Evolutionary conservation across 2,888 invertebrate genomes (phyloP), one percentile per base, ranked within the genome.

Genomic region (Pelosia muscerda): DNA sequence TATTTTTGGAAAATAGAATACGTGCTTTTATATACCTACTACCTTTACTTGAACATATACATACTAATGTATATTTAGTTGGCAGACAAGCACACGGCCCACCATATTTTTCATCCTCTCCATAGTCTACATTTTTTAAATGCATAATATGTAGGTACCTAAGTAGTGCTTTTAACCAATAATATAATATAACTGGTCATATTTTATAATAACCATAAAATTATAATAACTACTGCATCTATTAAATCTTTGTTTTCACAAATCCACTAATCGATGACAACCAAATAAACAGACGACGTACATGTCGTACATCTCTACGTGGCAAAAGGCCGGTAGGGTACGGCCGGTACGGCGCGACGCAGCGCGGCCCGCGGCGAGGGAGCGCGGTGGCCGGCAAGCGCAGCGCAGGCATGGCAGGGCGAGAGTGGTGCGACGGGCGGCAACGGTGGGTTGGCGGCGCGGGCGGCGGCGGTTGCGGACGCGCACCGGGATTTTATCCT

Each of bases 401-500:
- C 28, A 55, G 38, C n/a, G 38, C 31, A 31, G 31, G 9, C n/a
- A n/a, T n/a, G 54, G 56, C 62, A 67, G 58, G 61, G 79, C 75
- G 81, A 85, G 74, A 81, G 82, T 75, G 77, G 79, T 71, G 75
- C 74, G 75, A 31, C 54, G 38, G 28, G 63, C 63, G 42, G 42
- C n/a, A 28, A 15, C 13, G 72, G 76, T 72, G 82, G 85, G 49
- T 49, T 73, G 81, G 82, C 75, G 77, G 79, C 71, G 75, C 75
- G 77, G 63, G 63, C 66, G 84, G 79, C 78, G 82, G 84, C 82
- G 77, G 78, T 78, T 76, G 77, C 78, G 78, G 70, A 70, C 72
- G 72, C 83, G 81, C 84, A 88, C 85, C 88, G 88, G 88, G 88
- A 88, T 86, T 86, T 89, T 88, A 88, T 91, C 90, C 89, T 90